A percentile compares a stretch with the other conserved stretches of the same genome.
Evolutionary conservation across 2,888 invertebrate species (phyloP).

Genomic region (Eilema caniola): DNA sequence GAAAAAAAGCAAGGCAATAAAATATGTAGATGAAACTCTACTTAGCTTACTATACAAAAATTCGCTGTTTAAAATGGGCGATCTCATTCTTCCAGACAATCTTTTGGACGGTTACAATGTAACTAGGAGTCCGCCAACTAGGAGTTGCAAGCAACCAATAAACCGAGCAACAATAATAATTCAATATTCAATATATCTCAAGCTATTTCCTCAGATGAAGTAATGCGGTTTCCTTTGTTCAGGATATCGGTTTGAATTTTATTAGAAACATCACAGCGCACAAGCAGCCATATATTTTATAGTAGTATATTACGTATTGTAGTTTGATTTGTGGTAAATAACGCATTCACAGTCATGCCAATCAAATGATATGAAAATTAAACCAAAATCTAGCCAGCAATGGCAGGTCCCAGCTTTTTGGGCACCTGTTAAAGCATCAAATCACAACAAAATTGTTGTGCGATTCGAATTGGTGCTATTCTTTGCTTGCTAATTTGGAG

Average conservation of each 20-base stretch:
- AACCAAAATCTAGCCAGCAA: background rate
- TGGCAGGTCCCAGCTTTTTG: too few species aligned
- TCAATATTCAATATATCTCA: background rate
- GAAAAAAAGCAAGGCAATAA: too few species aligned
- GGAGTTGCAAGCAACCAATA: background rate
- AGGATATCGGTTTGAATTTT: conserved; percentile 4
- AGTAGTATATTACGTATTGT: background rate
- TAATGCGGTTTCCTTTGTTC: conserved; percentile 29
- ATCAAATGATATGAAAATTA: background rate
- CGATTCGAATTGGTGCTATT: background rate
- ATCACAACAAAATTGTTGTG: too few species aligned
- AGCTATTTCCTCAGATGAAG: background rate
- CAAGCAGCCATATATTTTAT: background rate
- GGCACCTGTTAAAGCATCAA: too few species aligned
- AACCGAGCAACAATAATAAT: background rate
- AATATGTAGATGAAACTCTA: too few species aligned
- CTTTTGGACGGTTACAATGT: background rate
- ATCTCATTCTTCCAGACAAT: too few species aligned
- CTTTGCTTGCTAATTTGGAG: background rate
- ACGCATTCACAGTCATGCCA: background rate
- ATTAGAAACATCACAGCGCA: background rate
- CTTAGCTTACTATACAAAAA: too few species aligned
- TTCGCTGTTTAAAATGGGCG: too few species aligned
- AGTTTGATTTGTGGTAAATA: background rate
- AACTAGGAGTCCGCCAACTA: background rate